Conservation (phyloP, 2,888 invertebrate genomes). For the Dascillus cervinus region DNA sequence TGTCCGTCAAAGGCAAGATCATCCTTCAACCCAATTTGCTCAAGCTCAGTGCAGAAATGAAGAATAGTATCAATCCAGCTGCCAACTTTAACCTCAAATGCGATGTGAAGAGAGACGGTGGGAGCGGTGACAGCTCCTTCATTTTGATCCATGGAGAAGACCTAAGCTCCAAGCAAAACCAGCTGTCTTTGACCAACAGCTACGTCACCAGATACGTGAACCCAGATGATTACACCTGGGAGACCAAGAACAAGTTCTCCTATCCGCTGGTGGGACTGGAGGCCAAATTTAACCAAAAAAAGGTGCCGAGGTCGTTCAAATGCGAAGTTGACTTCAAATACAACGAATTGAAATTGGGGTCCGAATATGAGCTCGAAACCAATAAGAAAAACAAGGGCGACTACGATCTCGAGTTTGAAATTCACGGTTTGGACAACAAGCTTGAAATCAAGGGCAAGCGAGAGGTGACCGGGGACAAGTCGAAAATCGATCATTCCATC, state of each 20-base stretch:
- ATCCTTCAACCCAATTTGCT: conserved; percentile 26
- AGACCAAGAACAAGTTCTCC: conserved; percentile 49
- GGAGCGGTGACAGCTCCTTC: conserved; percentile 21
- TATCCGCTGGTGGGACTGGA: conserved; percentile 49
- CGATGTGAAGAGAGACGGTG: conserved; percentile 30
- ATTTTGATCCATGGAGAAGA: conserved; percentile 56
- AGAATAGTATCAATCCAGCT: conserved; percentile 53
- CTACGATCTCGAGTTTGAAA: conserved; percentile 51
- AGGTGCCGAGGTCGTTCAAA: conserved; percentile 50
- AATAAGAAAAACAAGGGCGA: conserved; percentile 44
- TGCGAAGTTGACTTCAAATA: conserved; percentile 52
- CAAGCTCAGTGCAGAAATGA: conserved; percentile 45
- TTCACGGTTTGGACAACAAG: conserved; percentile 44
- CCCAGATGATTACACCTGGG: conserved; percentile 42
- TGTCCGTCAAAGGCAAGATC: conserved; percentile 44
- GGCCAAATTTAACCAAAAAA: conserved; percentile 48
- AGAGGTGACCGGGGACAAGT: conserved; percentile 50
- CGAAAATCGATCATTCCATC: conserved; percentile 54
- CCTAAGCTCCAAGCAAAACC: conserved; percentile 48
- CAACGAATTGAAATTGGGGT: conserved; percentile 46
- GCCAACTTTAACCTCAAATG: conserved; percentile 55
- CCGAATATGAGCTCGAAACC: conserved; percentile 42
- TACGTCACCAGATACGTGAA: conserved; percentile 30
- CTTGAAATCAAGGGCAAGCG: conserved; percentile 50
- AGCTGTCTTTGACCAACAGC: conserved; percentile 41